phyloP scores from a whole-genome alignment of 1,140 invertebrate genomes.

The Pseudomyrmex concolor region DNA sequence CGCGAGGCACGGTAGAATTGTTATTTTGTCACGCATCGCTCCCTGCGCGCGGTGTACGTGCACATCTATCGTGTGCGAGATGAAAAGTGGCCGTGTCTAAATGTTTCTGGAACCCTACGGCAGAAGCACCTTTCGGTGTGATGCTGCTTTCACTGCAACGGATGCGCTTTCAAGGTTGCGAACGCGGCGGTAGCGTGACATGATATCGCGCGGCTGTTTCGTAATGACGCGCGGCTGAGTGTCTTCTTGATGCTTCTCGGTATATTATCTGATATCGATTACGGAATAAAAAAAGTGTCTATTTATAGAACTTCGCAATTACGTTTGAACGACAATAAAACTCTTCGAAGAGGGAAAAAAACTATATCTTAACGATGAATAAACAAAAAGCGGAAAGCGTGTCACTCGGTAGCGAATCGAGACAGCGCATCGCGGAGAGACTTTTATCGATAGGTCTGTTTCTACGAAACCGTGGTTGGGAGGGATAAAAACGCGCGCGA shows the following conservation, averaged over 20 bases:
- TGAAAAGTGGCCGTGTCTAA: constrained; percentile 52
- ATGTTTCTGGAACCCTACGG: constrained; percentile 50
- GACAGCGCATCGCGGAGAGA: background rate
- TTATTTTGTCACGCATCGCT: constrained; percentile 74
- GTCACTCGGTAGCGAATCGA: constrained; percentile 22
- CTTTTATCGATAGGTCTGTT: constrained; percentile 42
- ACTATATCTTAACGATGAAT: background rate
- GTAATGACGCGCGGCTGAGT: constrained; percentile 33
- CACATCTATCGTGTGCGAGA: constrained; percentile 13
- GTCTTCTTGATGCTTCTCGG: background rate
- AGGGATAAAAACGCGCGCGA: constrained; percentile 58
- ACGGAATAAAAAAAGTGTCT: background rate
- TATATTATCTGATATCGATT: constrained; percentile 1
- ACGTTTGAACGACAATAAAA: background rate
- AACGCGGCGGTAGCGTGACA: background rate
- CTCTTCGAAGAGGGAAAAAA: background rate
- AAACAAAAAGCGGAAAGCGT: constrained; percentile 8
- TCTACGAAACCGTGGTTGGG: constrained; percentile 47
- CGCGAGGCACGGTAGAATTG: constrained; percentile 69
- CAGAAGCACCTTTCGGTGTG: constrained; percentile 2
- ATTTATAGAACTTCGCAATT: constrained; percentile 16
- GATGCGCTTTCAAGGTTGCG: constrained; percentile 52
- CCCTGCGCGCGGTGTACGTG: background rate
- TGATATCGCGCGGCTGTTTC: constrained; percentile 38
- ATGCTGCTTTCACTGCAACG: constrained; percentile 39